A percentile compares a stretch with the other conserved stretches of the same genome.
Evolutionary conservation across 2,113 vertebrate genomes (phyloP).

Genomic region (Megaleporinus macrocephalus): DNA sequence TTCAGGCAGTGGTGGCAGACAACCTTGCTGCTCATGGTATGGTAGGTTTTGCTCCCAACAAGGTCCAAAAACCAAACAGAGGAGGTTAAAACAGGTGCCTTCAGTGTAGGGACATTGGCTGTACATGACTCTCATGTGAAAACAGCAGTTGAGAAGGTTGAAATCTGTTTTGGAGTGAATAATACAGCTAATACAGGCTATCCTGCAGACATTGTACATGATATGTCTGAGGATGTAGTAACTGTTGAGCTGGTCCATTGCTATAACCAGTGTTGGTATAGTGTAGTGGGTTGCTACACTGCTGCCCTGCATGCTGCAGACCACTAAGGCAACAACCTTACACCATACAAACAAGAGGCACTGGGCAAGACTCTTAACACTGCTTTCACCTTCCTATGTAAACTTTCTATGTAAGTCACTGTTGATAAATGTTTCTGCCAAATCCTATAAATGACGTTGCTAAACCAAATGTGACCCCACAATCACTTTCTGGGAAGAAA

Average conservation of each 20-base stretch:
- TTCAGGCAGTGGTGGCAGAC: neutral
- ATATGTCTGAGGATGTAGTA: constrained; percentile 52
- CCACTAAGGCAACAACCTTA: too few relatives aligned
- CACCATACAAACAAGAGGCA: too few relatives aligned
- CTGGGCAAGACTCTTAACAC: too few relatives aligned
- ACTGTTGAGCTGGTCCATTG: constrained; percentile 44
- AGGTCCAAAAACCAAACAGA: neutral
- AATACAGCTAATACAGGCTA: constrained; percentile 29
- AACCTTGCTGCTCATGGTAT: constrained; percentile 7
- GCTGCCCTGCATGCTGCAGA: too few relatives aligned
- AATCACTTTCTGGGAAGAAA: too few relatives aligned
- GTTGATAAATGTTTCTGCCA: too few relatives aligned
- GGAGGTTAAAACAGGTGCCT: neutral
- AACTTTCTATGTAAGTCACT: too few relatives aligned
- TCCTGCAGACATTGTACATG: constrained; percentile 49
- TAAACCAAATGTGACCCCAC: too few relatives aligned
- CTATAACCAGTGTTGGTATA: too few relatives aligned
- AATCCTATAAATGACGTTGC: too few relatives aligned
- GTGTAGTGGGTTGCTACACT: too few relatives aligned
- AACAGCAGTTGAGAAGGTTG: neutral
- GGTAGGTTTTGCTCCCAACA: neutral
- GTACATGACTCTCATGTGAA: neutral
- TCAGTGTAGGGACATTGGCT: neutral
- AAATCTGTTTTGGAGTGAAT: constrained; percentile 49
- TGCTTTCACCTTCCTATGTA: too few relatives aligned